Evolutionary conservation across 2,797 vertebrate species (phyloP).

Genomic region (Esox lucius): DNA sequence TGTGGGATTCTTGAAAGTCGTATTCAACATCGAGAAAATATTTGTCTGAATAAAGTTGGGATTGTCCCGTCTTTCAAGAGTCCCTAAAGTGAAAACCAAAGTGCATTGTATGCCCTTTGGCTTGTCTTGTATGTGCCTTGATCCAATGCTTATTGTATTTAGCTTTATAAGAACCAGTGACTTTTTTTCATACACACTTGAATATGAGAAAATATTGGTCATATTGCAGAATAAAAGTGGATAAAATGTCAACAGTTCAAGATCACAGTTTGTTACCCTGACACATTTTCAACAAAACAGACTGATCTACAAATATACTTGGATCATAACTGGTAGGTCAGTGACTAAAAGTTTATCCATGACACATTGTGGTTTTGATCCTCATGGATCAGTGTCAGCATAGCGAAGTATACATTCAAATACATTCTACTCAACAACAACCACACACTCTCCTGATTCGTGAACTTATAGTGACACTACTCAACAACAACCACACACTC

Average conservation of each 20-base stretch:
- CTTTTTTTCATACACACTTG: conserved; percentile 96
- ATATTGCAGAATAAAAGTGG: conserved; percentile 96
- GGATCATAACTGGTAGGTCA: too few species aligned
- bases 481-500: too few species aligned
- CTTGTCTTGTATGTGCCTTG: conserved; percentile 99
- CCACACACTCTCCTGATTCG: not conserved
- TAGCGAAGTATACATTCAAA: not conserved
- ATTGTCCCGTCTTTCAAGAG: conserved; percentile 1
- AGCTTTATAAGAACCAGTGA: conserved; percentile 96
- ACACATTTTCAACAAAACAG: conserved; percentile 16
- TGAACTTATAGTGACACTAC: not conserved
- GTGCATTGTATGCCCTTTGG: conserved; percentile 99
- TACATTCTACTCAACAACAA: not conserved
- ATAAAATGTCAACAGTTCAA: conserved; percentile 51
- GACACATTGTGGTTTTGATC: too few species aligned
- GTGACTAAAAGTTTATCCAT: too few species aligned
- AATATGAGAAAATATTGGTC: conserved; percentile 96
- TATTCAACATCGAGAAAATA: too few species aligned
- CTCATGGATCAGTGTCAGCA: too few species aligned
- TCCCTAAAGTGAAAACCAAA: conserved; percentile 90
- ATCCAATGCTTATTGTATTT: conserved; percentile 99
- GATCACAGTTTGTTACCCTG: conserved; percentile 2
- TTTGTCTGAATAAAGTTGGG: too few species aligned
- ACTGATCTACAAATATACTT: too few species aligned
- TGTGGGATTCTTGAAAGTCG: conserved; percentile 3